Evolutionary conservation across 2,797 vertebrate species (phyloP).

Genomic region (Enteromius viviparus): DNA sequence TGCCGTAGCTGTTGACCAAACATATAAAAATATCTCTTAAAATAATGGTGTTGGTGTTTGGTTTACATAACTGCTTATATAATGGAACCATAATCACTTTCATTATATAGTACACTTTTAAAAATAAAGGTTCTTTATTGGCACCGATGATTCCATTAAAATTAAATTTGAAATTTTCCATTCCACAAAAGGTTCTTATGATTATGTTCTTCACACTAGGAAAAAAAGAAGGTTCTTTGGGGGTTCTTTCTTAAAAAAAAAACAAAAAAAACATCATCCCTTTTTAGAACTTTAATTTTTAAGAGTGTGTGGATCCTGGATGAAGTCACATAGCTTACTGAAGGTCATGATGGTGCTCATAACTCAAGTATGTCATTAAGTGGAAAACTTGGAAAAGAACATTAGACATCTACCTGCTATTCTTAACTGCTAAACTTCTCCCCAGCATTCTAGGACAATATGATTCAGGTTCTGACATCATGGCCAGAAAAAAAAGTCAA

Average conservation of each 20-base stretch:
- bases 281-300: not conserved
- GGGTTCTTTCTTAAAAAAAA: not conserved
- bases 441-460: not conserved
- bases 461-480: slow-evolving; percentile 6
- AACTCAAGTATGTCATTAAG: not conserved
- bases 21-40: not conserved
- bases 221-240: not conserved
- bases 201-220: not conserved
- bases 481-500: not conserved
- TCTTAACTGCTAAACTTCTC: not conserved
- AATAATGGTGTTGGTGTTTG: not conserved
- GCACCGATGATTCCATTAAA: not conserved
- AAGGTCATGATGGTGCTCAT: not conserved
- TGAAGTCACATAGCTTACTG: slow-evolving; percentile 16
- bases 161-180: not conserved
- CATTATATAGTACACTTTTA: not conserved
- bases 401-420: not conserved
- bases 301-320: not conserved
- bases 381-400: not conserved
- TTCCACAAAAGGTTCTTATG: not conserved
- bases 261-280: not conserved
- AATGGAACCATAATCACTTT: not conserved
- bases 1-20: not conserved
- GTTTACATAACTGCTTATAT: not conserved
- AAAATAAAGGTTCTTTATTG: not conserved